A percentile compares a stretch with the other conserved stretches of the same genome.
phyloP scores from a whole-genome alignment of 2,888 invertebrate species.

The Drosophila antonietae region DNA sequence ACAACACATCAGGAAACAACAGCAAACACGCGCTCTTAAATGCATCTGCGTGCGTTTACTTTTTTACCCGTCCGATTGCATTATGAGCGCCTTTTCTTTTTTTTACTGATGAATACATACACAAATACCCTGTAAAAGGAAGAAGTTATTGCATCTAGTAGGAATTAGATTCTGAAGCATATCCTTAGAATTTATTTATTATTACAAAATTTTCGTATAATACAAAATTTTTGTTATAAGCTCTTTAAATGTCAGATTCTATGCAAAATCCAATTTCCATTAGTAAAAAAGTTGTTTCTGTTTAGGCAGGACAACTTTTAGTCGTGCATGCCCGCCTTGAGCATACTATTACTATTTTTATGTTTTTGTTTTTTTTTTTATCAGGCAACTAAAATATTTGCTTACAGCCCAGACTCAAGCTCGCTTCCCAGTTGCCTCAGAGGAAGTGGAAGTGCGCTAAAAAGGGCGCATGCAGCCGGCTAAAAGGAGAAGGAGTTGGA shows the following conservation, averaged over 20 bases:
- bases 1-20: constrained; percentile 47
- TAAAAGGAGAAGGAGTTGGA: not conserved
- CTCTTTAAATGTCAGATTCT: not conserved
- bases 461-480: constrained; percentile 12
- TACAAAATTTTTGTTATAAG: too few relatives aligned
- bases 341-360: not conserved
- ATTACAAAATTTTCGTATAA: too few relatives aligned
- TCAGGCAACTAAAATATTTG: constrained; percentile 63
- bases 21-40: constrained; percentile 63
- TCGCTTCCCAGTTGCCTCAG: constrained; percentile 10
- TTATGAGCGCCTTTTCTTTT: constrained; percentile 5
- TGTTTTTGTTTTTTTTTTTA: constrained; percentile 24
- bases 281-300: too few relatives aligned
- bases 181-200: too few relatives aligned
- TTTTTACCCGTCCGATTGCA: constrained; percentile 30
- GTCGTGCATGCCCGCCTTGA: constrained; percentile 9
- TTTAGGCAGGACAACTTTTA: not conserved
- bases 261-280: not conserved
- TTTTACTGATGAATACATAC: not conserved
- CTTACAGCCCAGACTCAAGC: constrained; percentile 20
- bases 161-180: too few relatives aligned
- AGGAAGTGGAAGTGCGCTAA: constrained; percentile 29
- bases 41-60: constrained; percentile 70
- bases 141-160: not conserved
- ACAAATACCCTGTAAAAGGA: constrained; percentile 2